Percentiles rank a stretch among this genome's conserved stretches.
Conservation (phyloP, 2,113 vertebrate genomes). For the Callocephalon fimbriatum region DNA sequence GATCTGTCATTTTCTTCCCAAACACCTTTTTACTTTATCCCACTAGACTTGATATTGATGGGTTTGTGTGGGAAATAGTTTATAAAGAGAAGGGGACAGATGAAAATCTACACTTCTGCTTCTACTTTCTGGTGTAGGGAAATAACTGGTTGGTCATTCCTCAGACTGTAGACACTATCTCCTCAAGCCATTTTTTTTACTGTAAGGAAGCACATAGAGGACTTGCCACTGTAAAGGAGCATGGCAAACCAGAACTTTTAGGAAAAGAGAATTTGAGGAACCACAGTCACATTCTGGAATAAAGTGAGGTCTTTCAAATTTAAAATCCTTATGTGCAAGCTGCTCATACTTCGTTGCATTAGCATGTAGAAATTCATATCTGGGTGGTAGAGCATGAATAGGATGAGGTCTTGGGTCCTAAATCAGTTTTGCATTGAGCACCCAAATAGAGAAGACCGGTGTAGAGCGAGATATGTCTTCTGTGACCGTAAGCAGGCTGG, state of each 20-base stretch:
- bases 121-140: background rate
- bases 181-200: background rate
- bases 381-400: accelerated
- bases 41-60: background rate
- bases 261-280: background rate
- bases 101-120: background rate
- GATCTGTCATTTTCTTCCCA: background rate
- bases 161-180: background rate
- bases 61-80: background rate
- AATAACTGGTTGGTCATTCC: background rate
- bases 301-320: background rate
- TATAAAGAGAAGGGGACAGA: background rate
- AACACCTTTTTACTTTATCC: background rate
- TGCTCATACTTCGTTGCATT: background rate
- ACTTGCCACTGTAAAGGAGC: background rate
- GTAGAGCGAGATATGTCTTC: background rate
- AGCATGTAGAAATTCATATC: background rate
- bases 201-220: background rate
- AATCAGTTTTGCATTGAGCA: background rate
- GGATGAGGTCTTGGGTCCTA: background rate
- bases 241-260: background rate
- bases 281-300: background rate
- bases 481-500: background rate
- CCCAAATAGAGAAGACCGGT: background rate
- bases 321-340: background rate